A percentile compares a stretch with the other conserved stretches of the same genome.
phyloP scores from a whole-genome alignment of 2,888 invertebrate genomes.

The Brassicogethes aeneus region DNA sequence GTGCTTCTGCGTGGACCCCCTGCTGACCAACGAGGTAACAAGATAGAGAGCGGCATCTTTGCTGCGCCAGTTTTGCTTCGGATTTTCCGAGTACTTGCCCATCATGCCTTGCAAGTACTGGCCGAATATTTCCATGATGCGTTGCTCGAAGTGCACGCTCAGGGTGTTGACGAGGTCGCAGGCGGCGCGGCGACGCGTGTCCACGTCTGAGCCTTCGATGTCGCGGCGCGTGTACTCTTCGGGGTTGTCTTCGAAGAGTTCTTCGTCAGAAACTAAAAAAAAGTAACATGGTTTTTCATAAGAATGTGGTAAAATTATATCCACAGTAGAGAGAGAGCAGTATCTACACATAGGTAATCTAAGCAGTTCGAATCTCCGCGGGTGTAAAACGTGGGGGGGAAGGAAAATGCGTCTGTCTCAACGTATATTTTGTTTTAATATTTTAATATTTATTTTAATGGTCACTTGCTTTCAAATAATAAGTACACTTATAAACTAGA shows the following conservation, averaged over 20 bases:
- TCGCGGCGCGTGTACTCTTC: constrained; percentile 95
- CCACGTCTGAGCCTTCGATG: constrained; percentile 97
- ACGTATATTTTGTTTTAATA: too few species aligned
- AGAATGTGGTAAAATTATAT: too few species aligned
- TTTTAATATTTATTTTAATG: too few species aligned
- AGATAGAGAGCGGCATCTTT: constrained; percentile 96
- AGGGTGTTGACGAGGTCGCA: constrained; percentile 94
- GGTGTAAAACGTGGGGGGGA: too few species aligned
- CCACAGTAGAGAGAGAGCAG: too few species aligned
- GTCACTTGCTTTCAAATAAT: too few species aligned
- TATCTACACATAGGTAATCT: too few species aligned
- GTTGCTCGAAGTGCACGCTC: constrained; percentile 76
- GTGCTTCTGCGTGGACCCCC: constrained; percentile 79
- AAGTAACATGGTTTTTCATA: too few species aligned
- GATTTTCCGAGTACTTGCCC: constrained; percentile 66
- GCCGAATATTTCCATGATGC: constrained; percentile 81
- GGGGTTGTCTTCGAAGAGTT: constrained; percentile 95
- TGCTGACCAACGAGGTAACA: constrained; percentile 88
- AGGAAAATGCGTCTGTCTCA: too few species aligned
- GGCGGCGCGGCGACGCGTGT: constrained; percentile 90
- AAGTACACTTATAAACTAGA: too few species aligned
- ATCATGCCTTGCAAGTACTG: constrained; percentile 77
- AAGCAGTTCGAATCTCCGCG: too few species aligned
- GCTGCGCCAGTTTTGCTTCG: constrained; percentile 75
- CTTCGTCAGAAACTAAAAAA: constrained; percentile 75